phyloP scores from a whole-genome alignment of 2,797 vertebrate genomes.

The Diplodus puntazzo region DNA sequence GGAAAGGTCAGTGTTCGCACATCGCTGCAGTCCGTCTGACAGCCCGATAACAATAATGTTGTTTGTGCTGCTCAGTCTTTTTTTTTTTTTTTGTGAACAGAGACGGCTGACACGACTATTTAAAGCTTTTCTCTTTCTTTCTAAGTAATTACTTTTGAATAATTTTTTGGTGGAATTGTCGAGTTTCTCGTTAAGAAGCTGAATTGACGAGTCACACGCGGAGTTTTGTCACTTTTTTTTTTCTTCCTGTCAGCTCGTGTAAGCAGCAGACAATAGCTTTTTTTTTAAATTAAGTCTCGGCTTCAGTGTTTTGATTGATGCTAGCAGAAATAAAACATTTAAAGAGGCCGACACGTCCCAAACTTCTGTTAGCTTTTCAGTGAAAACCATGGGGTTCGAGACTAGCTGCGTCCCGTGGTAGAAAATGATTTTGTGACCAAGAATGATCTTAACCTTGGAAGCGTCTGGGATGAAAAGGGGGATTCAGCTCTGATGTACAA shows the following conservation, averaged over 20 bases:
- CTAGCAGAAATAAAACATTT: slow-evolving; percentile 29
- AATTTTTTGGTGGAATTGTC: not conserved
- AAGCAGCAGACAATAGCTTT: slow-evolving; percentile 48
- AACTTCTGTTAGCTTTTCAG: not conserved
- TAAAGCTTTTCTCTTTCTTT: not conserved
- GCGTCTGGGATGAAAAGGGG: too few relatives aligned
- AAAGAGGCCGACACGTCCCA: slow-evolving; percentile 2
- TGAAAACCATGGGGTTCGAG: not conserved
- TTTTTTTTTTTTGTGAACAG: not conserved
- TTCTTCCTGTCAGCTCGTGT: slow-evolving; percentile 2
- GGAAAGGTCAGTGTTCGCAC: slow-evolving; percentile 51
- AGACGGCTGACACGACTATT: not conserved
- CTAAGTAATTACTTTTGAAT: not conserved
- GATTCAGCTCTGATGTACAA: not conserved
- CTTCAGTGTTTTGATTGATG: slow-evolving; percentile 49
- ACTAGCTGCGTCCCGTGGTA: too few relatives aligned
- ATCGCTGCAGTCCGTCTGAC: slow-evolving; percentile 50
- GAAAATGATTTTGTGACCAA: too few relatives aligned
- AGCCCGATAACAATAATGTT: slow-evolving; percentile 20
- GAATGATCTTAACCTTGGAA: too few relatives aligned
- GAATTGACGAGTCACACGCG: not conserved
- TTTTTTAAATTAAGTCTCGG: slow-evolving; percentile 41
- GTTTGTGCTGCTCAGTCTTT: not conserved
- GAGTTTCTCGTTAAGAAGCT: not conserved
- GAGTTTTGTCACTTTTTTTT: slow-evolving; percentile 27